These are phyloP conservation scores for Abscondita cerata DNA, from an alignment of 2,888 invertebrate species.

Conservation along the genomic window DNA sequence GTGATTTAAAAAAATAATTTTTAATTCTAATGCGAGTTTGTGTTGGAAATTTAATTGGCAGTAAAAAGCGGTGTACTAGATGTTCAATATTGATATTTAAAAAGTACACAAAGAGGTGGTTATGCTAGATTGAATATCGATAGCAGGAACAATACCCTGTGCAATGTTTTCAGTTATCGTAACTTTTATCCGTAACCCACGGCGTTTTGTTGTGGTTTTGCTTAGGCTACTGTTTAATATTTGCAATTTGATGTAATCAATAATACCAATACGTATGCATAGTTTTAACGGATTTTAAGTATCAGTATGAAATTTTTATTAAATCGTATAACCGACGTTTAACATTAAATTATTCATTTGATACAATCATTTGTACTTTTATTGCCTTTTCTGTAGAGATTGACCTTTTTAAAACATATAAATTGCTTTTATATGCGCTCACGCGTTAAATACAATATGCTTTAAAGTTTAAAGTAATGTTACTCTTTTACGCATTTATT, in stretches of 20 bases:
- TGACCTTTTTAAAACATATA: no score
- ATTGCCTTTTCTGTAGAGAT: no score
- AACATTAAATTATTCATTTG: no score
- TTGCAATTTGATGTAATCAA: slow-evolving; percentile 5
- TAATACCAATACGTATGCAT: background rate
- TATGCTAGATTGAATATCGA: slow-evolving; percentile 26
- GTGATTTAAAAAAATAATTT: no score
- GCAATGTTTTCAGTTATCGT: slow-evolving; percentile 13
- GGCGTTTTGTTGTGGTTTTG: slow-evolving; percentile 6
- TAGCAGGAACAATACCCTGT: slow-evolving; percentile 18
- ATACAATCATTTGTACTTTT: no score
- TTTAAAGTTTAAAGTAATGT: no score
- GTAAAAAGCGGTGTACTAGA: slow-evolving; percentile 16
- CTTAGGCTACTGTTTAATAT: slow-evolving; percentile 15
- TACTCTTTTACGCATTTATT: no score
- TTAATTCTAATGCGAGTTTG: slow-evolving; percentile 8
- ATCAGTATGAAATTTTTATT: no score
- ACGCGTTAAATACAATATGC: no score
- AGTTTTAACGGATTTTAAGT: background rate
- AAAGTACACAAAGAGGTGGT: slow-evolving; percentile 15
- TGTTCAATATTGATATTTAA: slow-evolving; percentile 17
- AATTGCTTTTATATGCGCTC: no score
- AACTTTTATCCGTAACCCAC: slow-evolving; percentile 16
- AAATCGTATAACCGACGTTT: no score
- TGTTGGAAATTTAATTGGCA: slow-evolving; percentile 19